A percentile compares a stretch with the other conserved stretches of the same genome.
These are phyloP conservation scores for Timema cristinae DNA, from an alignment of 2,888 invertebrate species.

Conservation along the genomic window DNA sequence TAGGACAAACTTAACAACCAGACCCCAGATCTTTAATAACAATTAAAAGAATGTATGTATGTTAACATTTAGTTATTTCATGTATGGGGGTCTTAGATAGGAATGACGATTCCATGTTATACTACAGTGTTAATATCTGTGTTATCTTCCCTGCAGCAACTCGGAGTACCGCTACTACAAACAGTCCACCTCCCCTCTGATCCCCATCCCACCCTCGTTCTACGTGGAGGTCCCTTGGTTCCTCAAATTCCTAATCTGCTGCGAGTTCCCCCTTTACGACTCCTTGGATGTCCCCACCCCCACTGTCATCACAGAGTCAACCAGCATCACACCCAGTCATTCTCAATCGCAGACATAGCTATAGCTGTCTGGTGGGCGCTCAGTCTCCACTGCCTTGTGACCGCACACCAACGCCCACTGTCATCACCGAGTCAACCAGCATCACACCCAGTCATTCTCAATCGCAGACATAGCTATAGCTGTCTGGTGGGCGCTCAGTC, in stretches of 20 bases:
- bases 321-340: constrained; percentile 65
- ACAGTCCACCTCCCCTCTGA: constrained; percentile 79
- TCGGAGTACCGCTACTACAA: constrained; percentile 86
- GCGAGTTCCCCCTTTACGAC: constrained; percentile 86
- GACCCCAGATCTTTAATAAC: no score
- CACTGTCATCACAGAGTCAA: constrained; percentile 63
- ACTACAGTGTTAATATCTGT: no score
- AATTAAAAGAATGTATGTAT: not conserved
- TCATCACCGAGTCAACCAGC: constrained; percentile 66
- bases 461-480: constrained; percentile 67
- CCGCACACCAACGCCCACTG: constrained; percentile 49
- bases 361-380: constrained; percentile 35
- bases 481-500: no score
- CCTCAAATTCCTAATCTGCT: constrained; percentile 78
- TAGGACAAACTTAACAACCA: no score
- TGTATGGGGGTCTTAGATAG: not conserved
- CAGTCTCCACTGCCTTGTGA: not conserved
- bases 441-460: constrained; percentile 58
- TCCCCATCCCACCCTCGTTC: constrained; percentile 81
- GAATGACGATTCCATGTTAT: not conserved
- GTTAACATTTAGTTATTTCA: not conserved
- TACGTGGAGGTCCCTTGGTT: constrained; percentile 83
- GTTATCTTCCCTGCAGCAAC: constrained; percentile 54
- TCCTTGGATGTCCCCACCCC: constrained; percentile 59
- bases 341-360: constrained; percentile 67